phyloP scores from a whole-genome alignment of 1,140 invertebrate genomes.

The Drosophila sucinea region DNA sequence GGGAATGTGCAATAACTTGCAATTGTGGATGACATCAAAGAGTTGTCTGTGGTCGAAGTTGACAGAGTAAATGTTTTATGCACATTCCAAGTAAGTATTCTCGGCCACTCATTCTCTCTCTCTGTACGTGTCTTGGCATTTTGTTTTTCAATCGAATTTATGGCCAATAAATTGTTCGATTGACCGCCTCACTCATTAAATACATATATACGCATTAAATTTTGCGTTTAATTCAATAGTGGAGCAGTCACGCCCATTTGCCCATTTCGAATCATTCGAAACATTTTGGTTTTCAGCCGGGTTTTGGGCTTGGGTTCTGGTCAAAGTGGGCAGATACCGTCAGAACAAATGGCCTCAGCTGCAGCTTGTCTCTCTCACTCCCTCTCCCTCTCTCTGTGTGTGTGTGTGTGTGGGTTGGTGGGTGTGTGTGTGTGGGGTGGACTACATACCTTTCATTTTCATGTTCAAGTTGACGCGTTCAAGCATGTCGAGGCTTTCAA shows the following conservation, averaged over 20 bases:
- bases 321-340: constrained; percentile 5
- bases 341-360: constrained; percentile 11
- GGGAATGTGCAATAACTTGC: neutral
- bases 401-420: constrained; percentile 4
- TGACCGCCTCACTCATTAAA: constrained; percentile 48
- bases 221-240: constrained; percentile 69
- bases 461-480: constrained; percentile 42
- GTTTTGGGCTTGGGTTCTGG: no score
- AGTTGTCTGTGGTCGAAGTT: neutral
- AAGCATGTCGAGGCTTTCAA: constrained; percentile 62
- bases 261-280: no score
- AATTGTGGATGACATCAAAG: neutral
- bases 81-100: neutral
- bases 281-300: no score
- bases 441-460: constrained; percentile 19
- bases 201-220: constrained; percentile 1
- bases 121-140: constrained; percentile 1
- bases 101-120: neutral
- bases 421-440: neutral
- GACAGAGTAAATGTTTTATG: neutral
- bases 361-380: neutral
- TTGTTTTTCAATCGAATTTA: neutral
- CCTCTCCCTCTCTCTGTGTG: neutral
- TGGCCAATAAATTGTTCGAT: constrained; percentile 48
- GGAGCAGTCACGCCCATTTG: constrained; percentile 50